Evolutionary conservation across 2,888 invertebrate genomes (phyloP).

Genomic region (Leptura quadrifasciata): DNA sequence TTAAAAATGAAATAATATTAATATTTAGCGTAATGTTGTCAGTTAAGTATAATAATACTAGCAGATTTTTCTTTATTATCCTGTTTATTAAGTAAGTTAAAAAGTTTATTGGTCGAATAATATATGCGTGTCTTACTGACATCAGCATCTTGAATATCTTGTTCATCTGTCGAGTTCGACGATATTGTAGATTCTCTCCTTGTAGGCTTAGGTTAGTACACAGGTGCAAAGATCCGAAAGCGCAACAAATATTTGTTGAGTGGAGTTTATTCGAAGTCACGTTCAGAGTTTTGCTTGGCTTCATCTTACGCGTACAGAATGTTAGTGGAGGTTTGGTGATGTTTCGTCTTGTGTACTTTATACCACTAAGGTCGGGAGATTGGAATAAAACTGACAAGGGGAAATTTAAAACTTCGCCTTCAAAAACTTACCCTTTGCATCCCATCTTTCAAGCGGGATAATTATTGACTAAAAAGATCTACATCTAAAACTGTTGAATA

Average conservation of each 20-base stretch:
- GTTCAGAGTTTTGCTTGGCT: conserved; percentile 72
- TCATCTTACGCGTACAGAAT: conserved; percentile 71
- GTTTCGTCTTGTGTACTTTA: conserved; percentile 54
- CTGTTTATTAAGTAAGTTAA: neutral
- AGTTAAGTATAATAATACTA: too few relatives aligned
- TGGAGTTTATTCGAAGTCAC: conserved; percentile 72
- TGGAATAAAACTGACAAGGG: conserved; percentile 61
- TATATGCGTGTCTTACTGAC: neutral
- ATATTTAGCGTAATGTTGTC: too few relatives aligned
- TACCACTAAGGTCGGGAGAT: conserved; percentile 63
- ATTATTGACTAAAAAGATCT: conserved; percentile 56
- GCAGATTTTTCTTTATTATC: too few relatives aligned
- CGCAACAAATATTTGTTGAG: conserved; percentile 73
- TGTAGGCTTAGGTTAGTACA: conserved; percentile 60
- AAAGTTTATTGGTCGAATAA: neutral
- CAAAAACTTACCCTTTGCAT: conserved; percentile 34
- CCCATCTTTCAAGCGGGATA: conserved; percentile 55
- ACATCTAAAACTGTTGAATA: conserved; percentile 5
- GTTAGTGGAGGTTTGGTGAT: conserved; percentile 58
- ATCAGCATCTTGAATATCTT: neutral
- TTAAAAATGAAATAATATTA: too few relatives aligned
- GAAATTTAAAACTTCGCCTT: conserved; percentile 48
- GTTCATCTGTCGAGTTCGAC: conserved; percentile 17
- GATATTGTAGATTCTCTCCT: conserved; percentile 13
- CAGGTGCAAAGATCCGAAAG: conserved; percentile 72